Conservation (phyloP, 1,140 invertebrate genomes). For the Papilio polytes region DNA sequence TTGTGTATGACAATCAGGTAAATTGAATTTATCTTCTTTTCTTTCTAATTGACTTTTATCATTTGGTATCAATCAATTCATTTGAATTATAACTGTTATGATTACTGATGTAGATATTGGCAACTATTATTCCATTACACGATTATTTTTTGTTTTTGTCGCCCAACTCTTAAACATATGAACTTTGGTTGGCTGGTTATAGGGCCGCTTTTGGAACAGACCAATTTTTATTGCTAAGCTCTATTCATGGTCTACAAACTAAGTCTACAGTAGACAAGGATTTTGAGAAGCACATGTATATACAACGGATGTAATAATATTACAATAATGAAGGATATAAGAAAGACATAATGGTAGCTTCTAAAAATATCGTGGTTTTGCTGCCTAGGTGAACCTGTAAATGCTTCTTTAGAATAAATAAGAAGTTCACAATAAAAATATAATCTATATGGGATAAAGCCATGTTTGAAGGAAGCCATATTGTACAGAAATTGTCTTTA, state of each 20-base stretch:
- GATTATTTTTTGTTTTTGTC: not conserved
- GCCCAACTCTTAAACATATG: too few species aligned
- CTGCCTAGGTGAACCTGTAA: not conserved
- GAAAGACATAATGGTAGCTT: not conserved
- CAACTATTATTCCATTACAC: not conserved
- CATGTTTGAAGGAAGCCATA: not conserved
- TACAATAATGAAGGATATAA: conserved; percentile 1
- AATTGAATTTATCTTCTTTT: not conserved
- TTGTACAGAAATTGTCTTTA: not conserved
- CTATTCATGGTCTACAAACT: not conserved
- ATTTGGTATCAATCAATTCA: too few species aligned
- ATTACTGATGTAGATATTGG: not conserved
- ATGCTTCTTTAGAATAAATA: not conserved
- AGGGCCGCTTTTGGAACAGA: too few species aligned
- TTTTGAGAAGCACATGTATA: too few species aligned
- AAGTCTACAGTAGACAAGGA: not conserved
- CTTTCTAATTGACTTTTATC: not conserved
- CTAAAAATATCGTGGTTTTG: too few species aligned
- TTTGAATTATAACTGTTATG: not conserved
- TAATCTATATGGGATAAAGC: not conserved
- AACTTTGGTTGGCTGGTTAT: too few species aligned
- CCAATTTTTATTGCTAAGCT: too few species aligned
- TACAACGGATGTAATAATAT: not conserved
- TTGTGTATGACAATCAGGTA: not conserved
- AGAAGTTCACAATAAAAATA: not conserved